Base-by-base conservation (phyloP, 1,140 invertebrate genomes). In the Centruroides sculpturatus region DNA sequence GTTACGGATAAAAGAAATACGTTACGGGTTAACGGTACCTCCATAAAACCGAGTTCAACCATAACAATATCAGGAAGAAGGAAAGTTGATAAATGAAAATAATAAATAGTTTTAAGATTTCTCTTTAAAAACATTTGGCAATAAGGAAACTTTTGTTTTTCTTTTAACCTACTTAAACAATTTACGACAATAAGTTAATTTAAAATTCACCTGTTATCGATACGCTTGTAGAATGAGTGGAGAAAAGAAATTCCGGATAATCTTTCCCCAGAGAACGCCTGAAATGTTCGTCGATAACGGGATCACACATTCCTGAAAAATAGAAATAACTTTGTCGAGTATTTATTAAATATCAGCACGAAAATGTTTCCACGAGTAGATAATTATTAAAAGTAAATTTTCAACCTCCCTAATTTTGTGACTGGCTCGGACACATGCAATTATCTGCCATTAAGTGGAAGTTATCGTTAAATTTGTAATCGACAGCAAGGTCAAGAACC, bases 251-350 rank as follows among this genome's bases (percentile, higher is more conserved):
- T 48, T 81, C 82, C 66, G 86, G 83, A 75, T 96, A 95, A 69
- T 90, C 83, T 66, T 89, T 85, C 51, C 92, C 92, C 59, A 96
- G 77, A 6, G 92, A 95, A 63, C 92, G 82, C 58, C 92, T 79
- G 75, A 97, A 97, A 75, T 97, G 92, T 71, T 96, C 92, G 73
- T 97, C 92, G 70, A 97, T 94, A 47, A 89, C 87, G 10, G 88
- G 87, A 75, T 94, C 90, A 69, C 71, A 74, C 13, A 71, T 66
- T 60, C 68, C 71, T 69, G 51, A 58, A 59, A 50, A 54, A 35
- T 34, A 13, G 36, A 56, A 54, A 34, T 10, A 57, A 58, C 4
- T 61, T 61, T 35, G 11, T 57, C 35, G 36, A 41, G 10, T 35
- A 47, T 23, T 23, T 23, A 23, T 23, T 23, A 23, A 23, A 23